These are phyloP conservation scores for Tuberolachnus salignus DNA, from an alignment of 2,888 invertebrate genomes.

Conservation along the genomic window DNA sequence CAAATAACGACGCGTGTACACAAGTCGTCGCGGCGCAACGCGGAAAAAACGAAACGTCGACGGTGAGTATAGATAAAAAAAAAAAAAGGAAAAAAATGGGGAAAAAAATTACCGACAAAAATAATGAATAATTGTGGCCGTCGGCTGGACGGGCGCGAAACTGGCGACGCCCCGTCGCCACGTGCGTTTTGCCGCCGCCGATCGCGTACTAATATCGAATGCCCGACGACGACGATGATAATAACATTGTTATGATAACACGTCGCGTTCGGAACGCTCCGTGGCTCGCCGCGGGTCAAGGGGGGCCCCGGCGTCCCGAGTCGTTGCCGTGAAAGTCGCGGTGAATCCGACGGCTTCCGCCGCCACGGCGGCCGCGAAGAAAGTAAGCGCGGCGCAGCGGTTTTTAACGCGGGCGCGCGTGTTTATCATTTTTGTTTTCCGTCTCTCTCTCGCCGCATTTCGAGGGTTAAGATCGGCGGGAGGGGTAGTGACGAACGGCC, in stretches of 20 bases:
- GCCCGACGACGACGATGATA: neutral
- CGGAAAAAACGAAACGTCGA: no score
- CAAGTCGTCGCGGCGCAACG: no score
- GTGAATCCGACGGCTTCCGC: neutral
- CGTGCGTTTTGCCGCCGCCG: no score
- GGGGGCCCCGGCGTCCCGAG: neutral
- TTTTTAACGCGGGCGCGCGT: neutral
- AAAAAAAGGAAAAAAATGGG: no score
- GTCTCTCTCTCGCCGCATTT: neutral
- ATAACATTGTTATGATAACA: neutral
- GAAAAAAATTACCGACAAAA: no score
- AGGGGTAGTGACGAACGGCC: conserved; percentile 44
- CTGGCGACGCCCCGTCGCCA: no score
- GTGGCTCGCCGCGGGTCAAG: neutral
- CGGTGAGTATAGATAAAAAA: no score
- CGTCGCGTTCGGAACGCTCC: neutral
- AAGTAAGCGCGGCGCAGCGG: conserved; percentile 27
- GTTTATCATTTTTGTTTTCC: neutral
- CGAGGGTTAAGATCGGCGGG: conserved; percentile 32
- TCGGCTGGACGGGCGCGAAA: no score
- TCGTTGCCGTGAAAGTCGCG: conserved; percentile 26
- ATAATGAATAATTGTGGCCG: no score
- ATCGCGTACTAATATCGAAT: no score
- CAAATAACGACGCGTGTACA: no score
- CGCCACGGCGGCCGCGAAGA: conserved; percentile 17